Evolutionary conservation across 2,888 invertebrate species (phyloP).

Genomic region (Ochropleura plecta): DNA sequence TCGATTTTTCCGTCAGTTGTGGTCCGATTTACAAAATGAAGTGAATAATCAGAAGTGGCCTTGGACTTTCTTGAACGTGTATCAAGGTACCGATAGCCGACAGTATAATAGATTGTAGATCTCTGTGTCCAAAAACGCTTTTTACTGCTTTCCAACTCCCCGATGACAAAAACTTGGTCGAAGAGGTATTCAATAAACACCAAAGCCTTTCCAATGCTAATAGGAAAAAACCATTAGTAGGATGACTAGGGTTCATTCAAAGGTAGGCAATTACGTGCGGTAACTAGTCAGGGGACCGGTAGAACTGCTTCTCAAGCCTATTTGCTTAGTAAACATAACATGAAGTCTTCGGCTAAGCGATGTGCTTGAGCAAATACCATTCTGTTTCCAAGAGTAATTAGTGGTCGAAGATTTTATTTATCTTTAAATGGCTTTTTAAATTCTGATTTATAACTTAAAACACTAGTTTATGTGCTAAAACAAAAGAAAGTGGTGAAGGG

Average conservation of each 20-base stretch:
- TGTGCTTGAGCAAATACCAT: slow-evolving; percentile 22
- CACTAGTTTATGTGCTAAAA: background rate
- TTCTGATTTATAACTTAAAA: background rate
- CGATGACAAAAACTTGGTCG: background rate
- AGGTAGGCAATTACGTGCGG: slow-evolving; percentile 40
- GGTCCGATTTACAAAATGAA: too few species aligned
- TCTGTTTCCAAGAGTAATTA: slow-evolving; percentile 13
- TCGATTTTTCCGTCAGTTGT: too few species aligned
- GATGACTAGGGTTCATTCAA: slow-evolving; percentile 33
- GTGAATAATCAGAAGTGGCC: background rate
- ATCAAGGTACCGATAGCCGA: background rate
- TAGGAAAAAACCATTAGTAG: slow-evolving; percentile 33
- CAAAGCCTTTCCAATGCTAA: background rate
- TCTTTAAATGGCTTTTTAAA: background rate
- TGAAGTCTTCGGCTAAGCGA: slow-evolving; percentile 16
- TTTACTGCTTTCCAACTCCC: background rate
- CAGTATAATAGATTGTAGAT: background rate
- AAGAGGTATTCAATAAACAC: background rate
- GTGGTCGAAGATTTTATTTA: slow-evolving; percentile 1
- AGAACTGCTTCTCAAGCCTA: slow-evolving; percentile 47
- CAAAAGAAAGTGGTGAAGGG: background rate
- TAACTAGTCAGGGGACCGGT: slow-evolving; percentile 52
- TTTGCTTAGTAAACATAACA: slow-evolving; percentile 47
- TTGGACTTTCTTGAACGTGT: background rate
- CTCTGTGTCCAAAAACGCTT: background rate